Percentiles rank a stretch among this genome's conserved stretches.
Evolutionary conservation across 2,888 invertebrate genomes (phyloP).

Genomic region (Choristoneura rosaceana): DNA sequence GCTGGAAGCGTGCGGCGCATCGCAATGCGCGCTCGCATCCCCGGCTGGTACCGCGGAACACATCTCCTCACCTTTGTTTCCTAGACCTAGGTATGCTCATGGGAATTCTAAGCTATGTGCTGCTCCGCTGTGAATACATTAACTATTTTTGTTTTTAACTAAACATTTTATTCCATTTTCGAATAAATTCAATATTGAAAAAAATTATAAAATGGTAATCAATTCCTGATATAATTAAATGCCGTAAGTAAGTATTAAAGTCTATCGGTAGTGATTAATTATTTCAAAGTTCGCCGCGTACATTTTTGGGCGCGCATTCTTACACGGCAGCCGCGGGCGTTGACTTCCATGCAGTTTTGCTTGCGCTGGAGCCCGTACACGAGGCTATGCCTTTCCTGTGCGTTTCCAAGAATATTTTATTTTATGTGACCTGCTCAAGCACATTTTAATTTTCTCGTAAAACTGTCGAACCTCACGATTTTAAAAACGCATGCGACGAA

Average conservation of each 20-base stretch:
- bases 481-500: background rate
- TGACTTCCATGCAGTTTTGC: slow-evolving; percentile 36
- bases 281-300: background rate
- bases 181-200: too few relatives aligned
- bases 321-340: slow-evolving; percentile 29
- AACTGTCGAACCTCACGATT: background rate
- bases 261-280: slow-evolving; percentile 44
- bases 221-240: background rate
- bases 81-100: slow-evolving; percentile 43
- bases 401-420: slow-evolving; percentile 34
- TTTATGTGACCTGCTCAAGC: slow-evolving; percentile 14
- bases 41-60: slow-evolving; percentile 51
- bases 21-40: slow-evolving; percentile 60
- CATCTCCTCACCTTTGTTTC: slow-evolving; percentile 60
- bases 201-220: too few relatives aligned
- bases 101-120: slow-evolving; percentile 30
- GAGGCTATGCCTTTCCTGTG: slow-evolving; percentile 37
- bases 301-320: slow-evolving; percentile 26
- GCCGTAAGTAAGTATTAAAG: background rate
- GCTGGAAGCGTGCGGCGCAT: slow-evolving; percentile 71
- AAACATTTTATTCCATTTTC: too few relatives aligned
- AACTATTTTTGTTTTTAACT: too few relatives aligned
- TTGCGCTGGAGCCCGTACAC: slow-evolving; percentile 24
- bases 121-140: background rate
- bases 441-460: slow-evolving; percentile 13